A percentile compares a stretch with the other conserved stretches of the same genome.
These are phyloP conservation scores for Malacoraja senta DNA, from an alignment of 2,797 vertebrate genomes.

Conservation along the genomic window DNA sequence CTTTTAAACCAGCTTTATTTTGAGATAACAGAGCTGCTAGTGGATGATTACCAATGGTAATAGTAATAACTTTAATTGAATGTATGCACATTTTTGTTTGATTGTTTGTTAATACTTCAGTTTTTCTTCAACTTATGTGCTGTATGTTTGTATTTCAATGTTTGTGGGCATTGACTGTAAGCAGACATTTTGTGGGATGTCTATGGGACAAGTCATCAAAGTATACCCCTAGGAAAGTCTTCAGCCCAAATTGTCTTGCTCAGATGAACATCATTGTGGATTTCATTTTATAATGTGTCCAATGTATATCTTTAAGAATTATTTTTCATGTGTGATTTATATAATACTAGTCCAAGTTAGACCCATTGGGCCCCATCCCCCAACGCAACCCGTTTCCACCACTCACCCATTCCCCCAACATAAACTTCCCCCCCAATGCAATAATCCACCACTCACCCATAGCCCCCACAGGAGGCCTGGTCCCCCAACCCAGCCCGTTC, in stretches of 20 bases:
- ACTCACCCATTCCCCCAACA: no score
- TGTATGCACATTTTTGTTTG: background rate
- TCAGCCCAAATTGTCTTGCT: conserved; percentile 98
- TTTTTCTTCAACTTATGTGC: conserved; percentile 6
- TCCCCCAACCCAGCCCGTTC: no score
- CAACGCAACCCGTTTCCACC: no score
- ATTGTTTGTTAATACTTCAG: background rate
- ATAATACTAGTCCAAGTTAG: background rate
- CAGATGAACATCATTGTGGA: conserved; percentile 89
- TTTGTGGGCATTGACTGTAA: conserved; percentile 96
- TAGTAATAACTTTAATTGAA: background rate
- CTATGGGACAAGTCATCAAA: conserved; percentile 85
- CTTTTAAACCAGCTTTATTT: background rate
- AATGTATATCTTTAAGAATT: background rate
- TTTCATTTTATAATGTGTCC: conserved; percentile 67
- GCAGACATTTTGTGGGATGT: conserved; percentile 96
- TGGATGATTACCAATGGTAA: background rate
- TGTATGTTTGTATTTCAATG: conserved; percentile 63
- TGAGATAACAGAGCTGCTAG: background rate
- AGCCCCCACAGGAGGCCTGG: no score
- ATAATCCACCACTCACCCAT: no score
- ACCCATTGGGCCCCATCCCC: no score
- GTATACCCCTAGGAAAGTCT: conserved; percentile 95
- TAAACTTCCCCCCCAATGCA: no score
- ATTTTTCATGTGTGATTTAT: background rate